Conservation (phyloP, 2,797 vertebrate genomes). For the Aselliscus stoliczkanus region DNA sequence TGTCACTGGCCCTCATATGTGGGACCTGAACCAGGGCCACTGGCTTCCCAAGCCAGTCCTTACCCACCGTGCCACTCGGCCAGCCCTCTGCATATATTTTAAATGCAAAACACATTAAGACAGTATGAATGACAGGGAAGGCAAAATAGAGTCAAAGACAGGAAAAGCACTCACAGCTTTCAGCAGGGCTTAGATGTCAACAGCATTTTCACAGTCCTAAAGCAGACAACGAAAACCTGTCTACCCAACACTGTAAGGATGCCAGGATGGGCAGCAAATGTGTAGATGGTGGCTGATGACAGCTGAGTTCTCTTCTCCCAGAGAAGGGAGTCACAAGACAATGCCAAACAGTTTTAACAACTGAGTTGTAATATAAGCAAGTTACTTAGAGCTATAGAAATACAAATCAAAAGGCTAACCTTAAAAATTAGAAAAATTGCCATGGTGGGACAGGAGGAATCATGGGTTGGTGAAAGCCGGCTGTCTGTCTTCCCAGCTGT, state of each 20-base stretch:
- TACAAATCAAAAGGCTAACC: not conserved
- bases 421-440: not conserved
- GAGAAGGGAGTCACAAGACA: not conserved
- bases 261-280: accelerated
- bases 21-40: too few relatives aligned
- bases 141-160: not conserved
- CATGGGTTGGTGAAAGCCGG: not conserved
- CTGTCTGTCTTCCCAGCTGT: not conserved
- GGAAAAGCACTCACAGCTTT: not conserved
- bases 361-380: not conserved
- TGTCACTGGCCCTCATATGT: too few relatives aligned
- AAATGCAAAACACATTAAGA: not conserved
- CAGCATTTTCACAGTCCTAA: not conserved
- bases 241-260: accelerated
- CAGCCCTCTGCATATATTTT: too few relatives aligned
- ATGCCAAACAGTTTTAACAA: not conserved
- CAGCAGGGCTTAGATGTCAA: not conserved
- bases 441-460: not conserved
- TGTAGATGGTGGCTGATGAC: accelerated
- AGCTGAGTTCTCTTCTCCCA: not conserved
- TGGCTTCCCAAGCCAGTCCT: too few relatives aligned
- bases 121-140: not conserved
- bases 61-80: too few relatives aligned
- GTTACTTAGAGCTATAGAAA: not conserved
- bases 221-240: accelerated